Base-by-base conservation (phyloP, 37 sponge, comb jelly and placozoan species). In the Geodia barretti region DNA sequence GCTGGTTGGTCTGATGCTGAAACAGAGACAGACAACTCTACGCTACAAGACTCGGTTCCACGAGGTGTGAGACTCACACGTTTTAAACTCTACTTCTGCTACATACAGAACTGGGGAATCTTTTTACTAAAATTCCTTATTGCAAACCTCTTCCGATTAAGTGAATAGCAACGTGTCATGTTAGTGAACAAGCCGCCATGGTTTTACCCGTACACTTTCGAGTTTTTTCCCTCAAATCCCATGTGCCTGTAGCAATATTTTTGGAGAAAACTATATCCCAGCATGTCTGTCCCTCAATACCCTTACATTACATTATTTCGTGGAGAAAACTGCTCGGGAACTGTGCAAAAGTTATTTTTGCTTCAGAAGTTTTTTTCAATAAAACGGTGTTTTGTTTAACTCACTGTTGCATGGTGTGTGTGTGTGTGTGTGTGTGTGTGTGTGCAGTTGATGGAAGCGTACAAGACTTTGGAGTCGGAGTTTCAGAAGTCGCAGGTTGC, bases 31-130 rank as follows among this genome's bases (percentile, higher is more conserved):
- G 68, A 43, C 62, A 0, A 62, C 75, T 7, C 39, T 75, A 4
- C 25, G 88, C 39, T 87, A 87, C 77, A 92, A 87, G 81, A 69
- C 78, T 34, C 40, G 84, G 20, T 84, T 81, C 64, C n/a, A 62
- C 34, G 85, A 90, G 76, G 90, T 90, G 39, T 59, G 84, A 11
- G 63, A 8, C 19, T 0, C 14, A 47, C 11, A 47, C 14, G 54
- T n/a, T n/a, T n/a, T n/a, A n/a, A n/a, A n/a, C n/a, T n/a, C n/a
- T n/a, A n/a, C n/a, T n/a, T n/a, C n/a, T n/a, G n/a, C n/a, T n/a
- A n/a, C n/a, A n/a, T n/a, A n/a, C n/a, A n/a, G n/a, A n/a, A n/a
- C n/a, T n/a, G n/a, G n/a, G n/a, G n/a, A n/a, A n/a, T n/a, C n/a
- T n/a, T n/a, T n/a, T n/a, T n/a, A n/a, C n/a, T n/a, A n/a, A n/a